Conservation (phyloP, 2,888 invertebrate species). For the Myopa testacea region DNA sequence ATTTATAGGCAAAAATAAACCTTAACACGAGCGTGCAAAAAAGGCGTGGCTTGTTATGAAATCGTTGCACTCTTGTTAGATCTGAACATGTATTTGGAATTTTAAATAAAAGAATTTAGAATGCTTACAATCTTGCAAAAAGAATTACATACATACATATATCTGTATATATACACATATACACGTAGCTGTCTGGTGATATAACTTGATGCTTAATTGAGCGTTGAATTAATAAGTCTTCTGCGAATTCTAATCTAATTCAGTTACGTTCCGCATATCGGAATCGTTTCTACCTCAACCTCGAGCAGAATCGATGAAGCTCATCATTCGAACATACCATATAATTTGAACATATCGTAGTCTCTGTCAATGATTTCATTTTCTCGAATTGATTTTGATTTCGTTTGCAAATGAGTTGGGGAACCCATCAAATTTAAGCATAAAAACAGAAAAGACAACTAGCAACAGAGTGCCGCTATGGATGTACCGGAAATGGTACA, state of each 20-base stretch:
- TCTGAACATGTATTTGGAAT: background rate
- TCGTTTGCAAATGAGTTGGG: no score
- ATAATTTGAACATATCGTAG: no score
- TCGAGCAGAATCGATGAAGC: conserved; percentile 7
- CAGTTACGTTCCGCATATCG: background rate
- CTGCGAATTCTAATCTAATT: background rate
- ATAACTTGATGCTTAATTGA: conserved; percentile 15
- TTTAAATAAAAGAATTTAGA: background rate
- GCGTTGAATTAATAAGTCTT: conserved; percentile 8
- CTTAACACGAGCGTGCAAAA: no score
- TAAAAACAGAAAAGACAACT: no score
- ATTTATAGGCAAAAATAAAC: no score
- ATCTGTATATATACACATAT: background rate
- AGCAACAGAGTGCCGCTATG: no score
- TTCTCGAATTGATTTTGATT: no score
- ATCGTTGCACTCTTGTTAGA: no score
- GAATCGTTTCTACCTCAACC: conserved; percentile 12
- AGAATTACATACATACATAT: background rate
- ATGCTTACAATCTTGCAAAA: background rate
- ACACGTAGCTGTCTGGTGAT: background rate
- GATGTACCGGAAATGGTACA: no score
- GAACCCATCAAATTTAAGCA: no score
- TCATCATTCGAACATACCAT: background rate
- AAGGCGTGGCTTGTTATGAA: no score
- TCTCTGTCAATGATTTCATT: no score